phyloP scores from a whole-genome alignment of 2,888 invertebrate genomes.

The Ornithoptera alexandrae region DNA sequence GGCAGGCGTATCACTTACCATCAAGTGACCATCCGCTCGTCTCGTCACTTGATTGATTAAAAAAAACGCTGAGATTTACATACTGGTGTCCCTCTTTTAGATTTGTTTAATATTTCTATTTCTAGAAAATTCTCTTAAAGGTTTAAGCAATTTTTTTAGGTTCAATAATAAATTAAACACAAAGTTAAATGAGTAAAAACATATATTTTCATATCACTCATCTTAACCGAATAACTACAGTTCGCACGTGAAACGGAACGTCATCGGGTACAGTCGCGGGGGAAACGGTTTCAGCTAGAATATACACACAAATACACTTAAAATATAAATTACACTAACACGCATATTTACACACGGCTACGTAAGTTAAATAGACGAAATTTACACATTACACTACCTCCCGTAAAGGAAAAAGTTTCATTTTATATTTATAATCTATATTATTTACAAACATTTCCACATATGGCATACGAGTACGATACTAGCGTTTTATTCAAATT shows the following conservation, averaged over 20 bases:
- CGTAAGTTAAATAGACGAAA: constrained; percentile 52
- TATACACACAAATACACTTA: constrained; percentile 61
- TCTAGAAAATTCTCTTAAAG: too few species aligned
- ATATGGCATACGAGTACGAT: constrained; percentile 46
- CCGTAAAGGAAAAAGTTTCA: constrained; percentile 33
- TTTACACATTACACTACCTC: constrained; percentile 43
- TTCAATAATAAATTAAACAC: constrained; percentile 43
- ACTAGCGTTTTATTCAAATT: too few species aligned
- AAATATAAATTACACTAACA: constrained; percentile 42
- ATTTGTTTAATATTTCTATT: too few species aligned
- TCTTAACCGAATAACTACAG: constrained; percentile 60
- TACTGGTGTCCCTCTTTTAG: too few species aligned
- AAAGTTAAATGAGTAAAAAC: constrained; percentile 74
- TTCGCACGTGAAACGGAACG: constrained; percentile 40
- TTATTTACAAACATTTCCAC: constrained; percentile 33
- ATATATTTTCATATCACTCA: constrained; percentile 78
- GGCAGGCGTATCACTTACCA: too few species aligned
- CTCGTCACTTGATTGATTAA: too few species aligned
- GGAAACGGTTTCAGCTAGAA: constrained; percentile 47
- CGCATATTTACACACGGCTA: constrained; percentile 51
- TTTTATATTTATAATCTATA: constrained; percentile 47
- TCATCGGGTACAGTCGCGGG: constrained; percentile 51
- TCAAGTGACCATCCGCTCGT: too few species aligned
- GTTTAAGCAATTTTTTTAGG: too few species aligned
- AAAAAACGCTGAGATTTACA: too few species aligned